phyloP scores from a whole-genome alignment of 2,888 invertebrate species.

The Drosophila nigricruria region DNA sequence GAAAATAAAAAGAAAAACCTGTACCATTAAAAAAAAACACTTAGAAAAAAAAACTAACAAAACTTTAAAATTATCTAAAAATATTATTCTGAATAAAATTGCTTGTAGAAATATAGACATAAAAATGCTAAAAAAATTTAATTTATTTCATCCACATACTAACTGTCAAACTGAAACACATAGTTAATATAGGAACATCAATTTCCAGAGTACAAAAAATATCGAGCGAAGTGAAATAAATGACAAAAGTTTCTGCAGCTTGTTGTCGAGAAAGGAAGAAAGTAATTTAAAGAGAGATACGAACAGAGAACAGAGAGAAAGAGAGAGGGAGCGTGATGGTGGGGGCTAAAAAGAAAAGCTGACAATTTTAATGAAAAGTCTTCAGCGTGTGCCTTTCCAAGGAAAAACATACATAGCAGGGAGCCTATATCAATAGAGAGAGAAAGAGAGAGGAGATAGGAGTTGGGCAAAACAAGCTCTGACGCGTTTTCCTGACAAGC shows the following conservation, averaged over 20 bases:
- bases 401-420: constrained; percentile 24
- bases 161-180: not conserved
- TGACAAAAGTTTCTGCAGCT: constrained; percentile 57
- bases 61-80: no score
- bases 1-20: no score
- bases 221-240: constrained; percentile 55
- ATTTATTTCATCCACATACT: not conserved
- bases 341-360: constrained; percentile 53
- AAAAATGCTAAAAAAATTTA: not conserved
- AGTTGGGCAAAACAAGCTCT: not conserved
- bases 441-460: not conserved
- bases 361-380: constrained; percentile 77
- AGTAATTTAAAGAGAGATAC: constrained; percentile 61
- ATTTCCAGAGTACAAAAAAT: constrained; percentile 34
- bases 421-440: not conserved
- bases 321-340: not conserved
- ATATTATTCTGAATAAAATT: no score
- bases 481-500: constrained; percentile 73
- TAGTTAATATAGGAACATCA: not conserved
- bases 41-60: no score
- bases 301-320: not conserved
- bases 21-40: no score
- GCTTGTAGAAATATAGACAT: not conserved
- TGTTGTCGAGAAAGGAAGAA: constrained; percentile 50
- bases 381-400: constrained; percentile 38